These are phyloP conservation scores for Bombylius discolor DNA, from an alignment of 2,888 invertebrate genomes.

Conservation along the genomic window DNA sequence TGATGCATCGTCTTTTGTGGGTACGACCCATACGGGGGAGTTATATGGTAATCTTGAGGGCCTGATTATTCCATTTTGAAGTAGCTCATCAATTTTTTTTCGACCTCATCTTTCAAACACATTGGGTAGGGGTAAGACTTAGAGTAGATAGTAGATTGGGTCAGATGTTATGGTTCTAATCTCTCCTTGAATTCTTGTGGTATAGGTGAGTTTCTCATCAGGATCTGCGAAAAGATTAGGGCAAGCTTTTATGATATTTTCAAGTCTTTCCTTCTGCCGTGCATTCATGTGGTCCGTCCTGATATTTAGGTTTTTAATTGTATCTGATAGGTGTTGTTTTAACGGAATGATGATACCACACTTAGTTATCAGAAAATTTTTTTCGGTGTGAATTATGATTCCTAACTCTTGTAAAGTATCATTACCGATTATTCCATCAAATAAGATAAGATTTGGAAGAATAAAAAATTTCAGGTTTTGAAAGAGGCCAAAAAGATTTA, in stretches of 20 bases:
- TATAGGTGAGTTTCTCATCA: conserved; percentile 7
- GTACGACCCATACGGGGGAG: conserved; percentile 6
- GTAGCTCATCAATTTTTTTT: conserved; percentile 2
- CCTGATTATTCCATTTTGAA: conserved; percentile 6
- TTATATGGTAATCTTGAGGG: conserved; percentile 12
- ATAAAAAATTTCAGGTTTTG: neutral
- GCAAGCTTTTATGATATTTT: neutral
- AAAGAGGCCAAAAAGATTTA: neutral
- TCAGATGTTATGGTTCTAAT: conserved; percentile 5
- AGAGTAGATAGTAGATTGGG: conserved; percentile 6
- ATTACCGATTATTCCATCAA: no score
- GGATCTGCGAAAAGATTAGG: no score
- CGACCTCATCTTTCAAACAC: neutral
- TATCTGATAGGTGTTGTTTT: no score
- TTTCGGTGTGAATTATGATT: neutral
- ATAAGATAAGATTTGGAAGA: no score
- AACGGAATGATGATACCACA: neutral
- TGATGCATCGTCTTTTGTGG: no score
- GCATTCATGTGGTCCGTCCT: neutral
- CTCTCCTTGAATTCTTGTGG: conserved; percentile 5
- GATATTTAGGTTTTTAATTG: no score
- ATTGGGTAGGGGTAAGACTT: conserved; percentile 7
- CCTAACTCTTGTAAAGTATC: no score
- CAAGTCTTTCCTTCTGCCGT: neutral
- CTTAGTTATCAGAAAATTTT: neutral